A percentile compares a stretch with the other conserved stretches of the same genome.
Evolutionary conservation across 2,113 vertebrate species (phyloP).

Genomic region (Esox niger): DNA sequence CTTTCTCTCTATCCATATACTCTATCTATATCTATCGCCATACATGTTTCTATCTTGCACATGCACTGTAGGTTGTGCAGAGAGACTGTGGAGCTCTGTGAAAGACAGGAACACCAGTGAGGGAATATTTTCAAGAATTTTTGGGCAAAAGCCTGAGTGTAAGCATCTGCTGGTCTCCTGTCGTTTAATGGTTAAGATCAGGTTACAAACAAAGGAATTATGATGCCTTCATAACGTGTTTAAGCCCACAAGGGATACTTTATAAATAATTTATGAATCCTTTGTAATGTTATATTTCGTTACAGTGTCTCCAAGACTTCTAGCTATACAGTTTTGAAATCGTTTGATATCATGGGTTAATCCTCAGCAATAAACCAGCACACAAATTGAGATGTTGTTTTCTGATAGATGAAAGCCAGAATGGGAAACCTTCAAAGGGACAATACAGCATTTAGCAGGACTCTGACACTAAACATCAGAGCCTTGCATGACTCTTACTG

Average conservation of each 20-base stretch:
- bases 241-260: no score
- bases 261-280: no score
- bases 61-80: no score
- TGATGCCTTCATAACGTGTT: no score
- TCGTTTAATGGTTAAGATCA: no score
- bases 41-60: not conserved
- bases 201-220: no score
- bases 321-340: not conserved
- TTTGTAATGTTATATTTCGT: constrained; percentile 24
- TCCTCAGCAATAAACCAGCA: not conserved
- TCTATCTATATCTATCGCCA: not conserved
- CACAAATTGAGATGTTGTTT: constrained; percentile 19
- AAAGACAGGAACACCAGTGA: no score
- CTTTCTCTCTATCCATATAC: not conserved
- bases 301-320: not conserved
- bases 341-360: not conserved
- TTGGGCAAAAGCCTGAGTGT: no score
- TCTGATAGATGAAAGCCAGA: constrained; percentile 60
- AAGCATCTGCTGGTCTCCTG: no score
- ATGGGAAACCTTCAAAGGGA: constrained; percentile 22
- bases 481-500: constrained; percentile 1
- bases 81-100: no score
- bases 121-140: no score
- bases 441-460: constrained; percentile 38
- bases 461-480: constrained; percentile 58